These are phyloP conservation scores for Natator depressus DNA, from an alignment of 2,113 vertebrate species.

Conservation along the genomic window DNA sequence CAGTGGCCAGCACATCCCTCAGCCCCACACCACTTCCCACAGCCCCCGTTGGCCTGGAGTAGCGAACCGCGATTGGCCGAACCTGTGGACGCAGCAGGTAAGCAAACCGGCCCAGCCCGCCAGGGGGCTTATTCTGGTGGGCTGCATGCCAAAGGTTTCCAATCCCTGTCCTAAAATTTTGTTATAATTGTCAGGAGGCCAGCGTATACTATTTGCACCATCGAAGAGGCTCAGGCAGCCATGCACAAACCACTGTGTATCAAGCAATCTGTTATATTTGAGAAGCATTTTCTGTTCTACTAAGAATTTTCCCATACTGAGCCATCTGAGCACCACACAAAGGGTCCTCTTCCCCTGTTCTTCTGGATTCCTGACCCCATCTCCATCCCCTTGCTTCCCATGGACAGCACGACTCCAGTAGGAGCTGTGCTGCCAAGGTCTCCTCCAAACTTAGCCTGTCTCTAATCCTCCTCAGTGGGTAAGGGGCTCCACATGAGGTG, in stretches of 20 bases:
- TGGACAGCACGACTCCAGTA: not conserved
- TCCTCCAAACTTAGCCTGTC: not conserved
- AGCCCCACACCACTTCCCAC: too few species aligned
- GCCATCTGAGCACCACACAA: accelerated
- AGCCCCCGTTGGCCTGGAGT: too few species aligned
- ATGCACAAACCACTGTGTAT: not conserved
- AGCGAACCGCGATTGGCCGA: too few species aligned
- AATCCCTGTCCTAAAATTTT: not conserved
- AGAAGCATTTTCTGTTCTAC: not conserved
- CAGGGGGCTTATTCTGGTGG: too few species aligned
- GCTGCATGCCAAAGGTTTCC: too few species aligned
- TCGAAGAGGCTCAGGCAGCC: not conserved
- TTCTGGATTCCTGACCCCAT: not conserved
- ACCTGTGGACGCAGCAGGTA: too few species aligned
- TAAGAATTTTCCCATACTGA: not conserved
- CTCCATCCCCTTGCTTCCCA: not conserved
- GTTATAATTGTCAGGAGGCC: not conserved
- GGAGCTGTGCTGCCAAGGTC: not conserved
- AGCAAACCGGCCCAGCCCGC: too few species aligned
- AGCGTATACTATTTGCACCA: not conserved
- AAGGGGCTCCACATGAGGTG: not conserved
- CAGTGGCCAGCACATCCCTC: too few species aligned
- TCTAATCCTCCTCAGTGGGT: not conserved
- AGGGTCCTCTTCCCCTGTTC: not conserved
- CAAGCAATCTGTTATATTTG: not conserved